A percentile compares a stretch with the other conserved stretches of the same genome.
Evolutionary conservation across 2,113 vertebrate species (phyloP).

Genomic region (Suricata suricatta): DNA sequence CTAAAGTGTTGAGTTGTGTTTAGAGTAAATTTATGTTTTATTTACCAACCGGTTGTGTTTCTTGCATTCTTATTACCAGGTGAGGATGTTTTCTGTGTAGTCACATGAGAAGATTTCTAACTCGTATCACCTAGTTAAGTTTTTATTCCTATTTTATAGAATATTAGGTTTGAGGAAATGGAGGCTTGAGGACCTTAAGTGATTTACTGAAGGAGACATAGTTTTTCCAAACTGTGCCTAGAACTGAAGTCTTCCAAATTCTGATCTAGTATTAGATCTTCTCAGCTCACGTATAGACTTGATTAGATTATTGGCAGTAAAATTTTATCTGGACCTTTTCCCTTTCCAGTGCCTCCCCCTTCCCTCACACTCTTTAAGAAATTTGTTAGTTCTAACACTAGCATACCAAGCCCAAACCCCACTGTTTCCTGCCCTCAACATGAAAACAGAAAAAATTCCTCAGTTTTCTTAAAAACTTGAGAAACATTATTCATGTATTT

Average conservation of each 20-base stretch:
- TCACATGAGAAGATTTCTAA: slow-evolving; percentile 1
- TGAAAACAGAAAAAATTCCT: background rate
- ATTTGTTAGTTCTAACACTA: slow-evolving; percentile 1
- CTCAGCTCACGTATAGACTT: background rate
- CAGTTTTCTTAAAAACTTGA: background rate
- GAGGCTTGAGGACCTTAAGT: background rate
- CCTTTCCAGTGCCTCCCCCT: background rate
- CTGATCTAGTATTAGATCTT: background rate
- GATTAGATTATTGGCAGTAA: background rate
- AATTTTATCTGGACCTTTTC: background rate
- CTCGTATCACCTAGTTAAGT: background rate
- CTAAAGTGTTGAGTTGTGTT: background rate
- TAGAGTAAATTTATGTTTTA: slow-evolving; percentile 4
- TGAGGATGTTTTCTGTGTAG: background rate
- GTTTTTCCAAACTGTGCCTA: background rate
- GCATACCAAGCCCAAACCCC: background rate
- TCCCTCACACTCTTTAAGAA: background rate
- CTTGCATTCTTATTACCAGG: slow-evolving; percentile 17
- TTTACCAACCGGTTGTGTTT: slow-evolving; percentile 25
- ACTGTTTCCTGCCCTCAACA: background rate
- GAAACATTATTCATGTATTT: background rate
- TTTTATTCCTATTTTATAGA: slow-evolving; percentile 21
- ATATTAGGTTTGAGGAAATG: background rate
- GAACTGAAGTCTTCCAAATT: slow-evolving; percentile 1
- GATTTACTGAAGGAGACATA: background rate